Percentiles rank a stretch among this genome's conserved stretches.
phyloP scores from a whole-genome alignment of 2,888 invertebrate species.

The Napeogenes sylphis region DNA sequence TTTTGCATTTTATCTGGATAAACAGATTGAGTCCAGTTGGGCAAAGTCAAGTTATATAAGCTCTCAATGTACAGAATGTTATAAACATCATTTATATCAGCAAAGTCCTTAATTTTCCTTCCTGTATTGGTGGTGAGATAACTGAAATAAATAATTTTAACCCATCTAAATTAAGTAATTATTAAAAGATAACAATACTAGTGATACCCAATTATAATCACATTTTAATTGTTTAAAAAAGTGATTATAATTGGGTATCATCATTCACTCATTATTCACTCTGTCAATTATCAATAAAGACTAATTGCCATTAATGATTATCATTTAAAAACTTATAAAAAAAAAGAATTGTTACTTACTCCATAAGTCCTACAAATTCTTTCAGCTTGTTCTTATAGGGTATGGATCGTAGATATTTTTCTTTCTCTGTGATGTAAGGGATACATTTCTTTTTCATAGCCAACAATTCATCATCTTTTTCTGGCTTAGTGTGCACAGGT shows the following conservation, averaged over 20 bases:
- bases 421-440: constrained; percentile 78
- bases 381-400: constrained; percentile 75
- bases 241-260: no score
- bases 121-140: constrained; percentile 83
- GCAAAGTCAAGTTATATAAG: constrained; percentile 80
- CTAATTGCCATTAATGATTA: no score
- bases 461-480: constrained; percentile 79
- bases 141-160: constrained; percentile 43
- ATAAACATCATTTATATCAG: constrained; percentile 79
- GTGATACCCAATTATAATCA: no score
- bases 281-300: no score
- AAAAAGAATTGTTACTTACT: constrained; percentile 48
- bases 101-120: constrained; percentile 70
- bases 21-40: constrained; percentile 81
- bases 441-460: constrained; percentile 81
- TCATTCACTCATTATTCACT: no score
- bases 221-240: no score
- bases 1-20: constrained; percentile 81
- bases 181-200: not conserved
- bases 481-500: constrained; percentile 84
- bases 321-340: not conserved
- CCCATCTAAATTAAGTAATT: constrained; percentile 5
- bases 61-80: constrained; percentile 83
- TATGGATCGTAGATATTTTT: constrained; percentile 67
- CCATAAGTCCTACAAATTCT: constrained; percentile 80